Percentiles rank a stretch among this genome's conserved stretches.
Evolutionary conservation across 2,888 invertebrate species (phyloP).

Genomic region (Drosophila quinaria): DNA sequence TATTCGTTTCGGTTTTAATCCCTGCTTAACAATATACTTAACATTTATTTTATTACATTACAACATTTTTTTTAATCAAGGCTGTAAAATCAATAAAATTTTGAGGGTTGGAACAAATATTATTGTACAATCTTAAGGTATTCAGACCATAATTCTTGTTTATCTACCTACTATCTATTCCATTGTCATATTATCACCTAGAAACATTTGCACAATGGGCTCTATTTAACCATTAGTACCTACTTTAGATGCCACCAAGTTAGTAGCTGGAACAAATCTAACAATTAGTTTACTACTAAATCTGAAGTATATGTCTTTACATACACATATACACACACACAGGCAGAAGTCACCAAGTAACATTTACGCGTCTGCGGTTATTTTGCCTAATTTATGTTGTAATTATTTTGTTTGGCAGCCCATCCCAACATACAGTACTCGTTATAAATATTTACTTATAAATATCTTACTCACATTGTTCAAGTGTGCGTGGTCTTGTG

Average conservation of each 20-base stretch:
- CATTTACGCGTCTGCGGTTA: conserved; percentile 69
- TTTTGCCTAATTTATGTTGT: conserved; percentile 74
- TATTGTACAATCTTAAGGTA: no score
- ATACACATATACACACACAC: conserved; percentile 2
- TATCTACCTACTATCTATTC: background rate
- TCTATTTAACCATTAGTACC: background rate
- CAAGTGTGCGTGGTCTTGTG: conserved; percentile 35
- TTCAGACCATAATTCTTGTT: no score
- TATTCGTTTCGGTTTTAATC: no score
- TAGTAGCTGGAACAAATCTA: conserved; percentile 5
- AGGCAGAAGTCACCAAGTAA: conserved; percentile 63
- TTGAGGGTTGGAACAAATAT: no score
- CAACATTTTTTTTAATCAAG: background rate
- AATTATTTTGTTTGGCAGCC: conserved; percentile 64
- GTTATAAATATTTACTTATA: conserved; percentile 71
- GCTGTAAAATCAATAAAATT: no score
- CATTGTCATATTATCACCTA: background rate
- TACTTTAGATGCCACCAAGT: background rate
- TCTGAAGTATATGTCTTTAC: conserved; percentile 27
- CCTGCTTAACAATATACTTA: no score
- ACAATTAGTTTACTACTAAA: conserved; percentile 26
- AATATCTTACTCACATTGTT: conserved; percentile 67
- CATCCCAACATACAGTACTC: conserved; percentile 18
- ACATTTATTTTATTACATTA: background rate
- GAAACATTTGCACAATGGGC: background rate